Evolutionary conservation across 92 coral and sea anemone genomes (phyloP).

Genomic region (Phenganax stokvisi): DNA sequence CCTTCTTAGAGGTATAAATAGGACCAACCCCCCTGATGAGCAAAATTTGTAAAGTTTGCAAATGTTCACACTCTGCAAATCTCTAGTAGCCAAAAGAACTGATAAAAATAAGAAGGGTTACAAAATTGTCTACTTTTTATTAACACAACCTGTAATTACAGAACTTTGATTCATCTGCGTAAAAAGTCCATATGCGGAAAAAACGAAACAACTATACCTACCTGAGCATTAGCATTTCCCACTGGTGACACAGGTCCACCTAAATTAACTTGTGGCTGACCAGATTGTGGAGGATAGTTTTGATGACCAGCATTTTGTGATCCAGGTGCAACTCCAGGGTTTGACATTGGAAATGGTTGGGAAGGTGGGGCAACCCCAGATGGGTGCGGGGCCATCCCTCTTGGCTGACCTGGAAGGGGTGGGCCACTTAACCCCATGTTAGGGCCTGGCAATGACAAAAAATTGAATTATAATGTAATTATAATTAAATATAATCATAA

Average conservation of each 20-base stretch:
- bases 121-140: no score
- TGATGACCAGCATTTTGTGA: conserved; percentile 10
- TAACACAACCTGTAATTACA: no score
- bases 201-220: neutral
- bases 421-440: conserved; percentile 31
- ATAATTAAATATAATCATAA: neutral
- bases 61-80: no score
- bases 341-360: conserved; percentile 19
- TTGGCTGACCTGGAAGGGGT: conserved; percentile 16
- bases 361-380: conserved; percentile 13
- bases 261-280: conserved; percentile 37
- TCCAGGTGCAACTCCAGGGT: conserved; percentile 20
- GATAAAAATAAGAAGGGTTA: no score
- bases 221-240: conserved; percentile 29
- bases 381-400: conserved; percentile 32
- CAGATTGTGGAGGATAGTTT: conserved; percentile 36
- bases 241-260: conserved; percentile 26
- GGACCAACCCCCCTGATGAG: no score
- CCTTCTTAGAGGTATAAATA: no score
- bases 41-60: no score
- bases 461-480: neutral
- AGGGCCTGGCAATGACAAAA: conserved; percentile 16
- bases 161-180: neutral
- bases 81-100: no score
- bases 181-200: neutral